phyloP scores from a whole-genome alignment of 1,140 invertebrate species.

The Laupala kohalensis region DNA sequence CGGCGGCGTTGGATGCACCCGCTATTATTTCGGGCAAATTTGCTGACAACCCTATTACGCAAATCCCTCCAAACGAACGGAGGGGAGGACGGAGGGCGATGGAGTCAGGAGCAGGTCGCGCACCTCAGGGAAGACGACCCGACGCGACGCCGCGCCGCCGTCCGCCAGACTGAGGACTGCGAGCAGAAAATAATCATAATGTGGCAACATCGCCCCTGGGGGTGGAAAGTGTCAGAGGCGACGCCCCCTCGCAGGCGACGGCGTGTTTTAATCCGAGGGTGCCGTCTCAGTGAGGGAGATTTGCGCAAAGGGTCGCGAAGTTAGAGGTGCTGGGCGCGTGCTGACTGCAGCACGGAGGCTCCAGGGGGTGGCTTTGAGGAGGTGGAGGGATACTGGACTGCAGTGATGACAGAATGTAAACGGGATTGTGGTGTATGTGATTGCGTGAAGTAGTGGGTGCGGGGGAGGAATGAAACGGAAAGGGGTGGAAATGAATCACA shows the following conservation, averaged over 20 bases:
- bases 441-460: no score
- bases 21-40: conserved; percentile 14
- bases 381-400: no score
- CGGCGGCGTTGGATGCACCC: not conserved
- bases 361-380: no score
- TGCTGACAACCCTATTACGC: conserved; percentile 14
- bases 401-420: no score
- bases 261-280: conserved; percentile 5
- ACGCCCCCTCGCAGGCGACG: not conserved
- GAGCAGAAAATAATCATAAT: conserved; percentile 2
- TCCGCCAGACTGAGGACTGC: not conserved
- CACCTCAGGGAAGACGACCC: not conserved
- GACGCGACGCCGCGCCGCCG: not conserved
- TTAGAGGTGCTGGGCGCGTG: no score
- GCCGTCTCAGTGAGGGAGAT: not conserved
- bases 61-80: conserved; percentile 9
- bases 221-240: not conserved
- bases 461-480: no score
- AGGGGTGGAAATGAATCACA: no score
- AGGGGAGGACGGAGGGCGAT: not conserved
- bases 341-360: no score
- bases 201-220: conserved; percentile 5
- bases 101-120: not conserved
- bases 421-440: no score
- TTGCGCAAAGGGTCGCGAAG: not conserved